Evolutionary conservation across 1,140 invertebrate genomes (phyloP), one percentile per base, ranked within the genome.

Genomic region (Dufourea novaeangliae): DNA sequence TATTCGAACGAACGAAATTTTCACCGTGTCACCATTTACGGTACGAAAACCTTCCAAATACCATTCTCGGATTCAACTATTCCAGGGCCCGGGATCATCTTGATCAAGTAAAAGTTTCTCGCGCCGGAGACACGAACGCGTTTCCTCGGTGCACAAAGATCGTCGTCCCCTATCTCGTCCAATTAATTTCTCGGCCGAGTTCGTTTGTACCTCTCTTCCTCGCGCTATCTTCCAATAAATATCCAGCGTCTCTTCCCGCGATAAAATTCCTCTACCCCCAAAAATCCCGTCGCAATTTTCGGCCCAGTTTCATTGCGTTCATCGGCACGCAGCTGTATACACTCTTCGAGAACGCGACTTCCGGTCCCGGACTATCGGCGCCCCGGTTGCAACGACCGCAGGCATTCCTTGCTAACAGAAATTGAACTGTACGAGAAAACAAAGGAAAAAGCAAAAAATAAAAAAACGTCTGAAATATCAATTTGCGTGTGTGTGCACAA

Each of bases 181-280:
- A 34, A 79, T 79, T 68, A 75, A 82, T 80, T 70, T 70, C 37
- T 62, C 50, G 46, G 57, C 44, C 39, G 50, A 12, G 27, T 73
- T 70, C 59, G 73, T 80, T 80, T 61, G 41, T 80, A 80, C 59
- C 71, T 75, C 59, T 80, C 61, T 29, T 62, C 46, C 39, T 37
- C 32, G 12, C 52, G 69, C 29, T 76, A 82, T 83, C 72, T 41
- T 27, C 34, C 70, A 77, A 80, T 80, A 77, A 80, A 80, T 80
- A 79, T 82, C 69, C 52, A 27, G 1, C n/a, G 10, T 76, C 46
- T 57, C 46, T 61, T 44, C 39, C 39, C 14, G 25, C 29, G 56
- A 75, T 68, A 68, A 76, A 59, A 46, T 59, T 76, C 64, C 41
- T 50, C 25, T 25, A 0, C 22, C n/a, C n/a, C n/a, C n/a, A n/a